Conservation (phyloP, 1,140 invertebrate genomes). For the Macrocentrus cingulum region DNA sequence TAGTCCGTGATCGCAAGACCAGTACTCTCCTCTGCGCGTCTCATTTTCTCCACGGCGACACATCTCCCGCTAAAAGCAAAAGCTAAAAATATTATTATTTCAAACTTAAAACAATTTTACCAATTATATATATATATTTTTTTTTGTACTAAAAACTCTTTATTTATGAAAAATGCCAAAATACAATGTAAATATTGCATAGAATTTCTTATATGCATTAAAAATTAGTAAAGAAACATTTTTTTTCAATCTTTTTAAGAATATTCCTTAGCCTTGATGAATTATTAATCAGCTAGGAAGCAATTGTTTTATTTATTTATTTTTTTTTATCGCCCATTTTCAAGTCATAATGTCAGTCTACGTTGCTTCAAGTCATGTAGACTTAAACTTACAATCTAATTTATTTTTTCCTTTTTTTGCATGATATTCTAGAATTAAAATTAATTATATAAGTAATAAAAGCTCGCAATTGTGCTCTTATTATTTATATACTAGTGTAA, state of each 20-base stretch:
- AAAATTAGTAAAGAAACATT: slow-evolving; percentile 13
- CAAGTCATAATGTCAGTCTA: too few species aligned
- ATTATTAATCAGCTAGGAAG: too few species aligned
- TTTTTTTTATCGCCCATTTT: neutral
- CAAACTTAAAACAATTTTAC: too few species aligned
- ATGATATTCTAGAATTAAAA: neutral
- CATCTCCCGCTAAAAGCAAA: too few species aligned
- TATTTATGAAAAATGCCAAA: slow-evolving; percentile 23
- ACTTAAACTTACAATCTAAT: slow-evolving; percentile 6
- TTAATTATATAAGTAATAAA: slow-evolving; percentile 10
- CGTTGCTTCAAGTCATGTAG: too few species aligned
- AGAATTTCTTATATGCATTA: slow-evolving; percentile 10
- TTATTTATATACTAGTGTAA: slow-evolving; percentile 22
- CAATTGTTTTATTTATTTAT: neutral
- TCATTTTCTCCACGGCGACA: too few species aligned
- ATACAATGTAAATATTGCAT: slow-evolving; percentile 22
- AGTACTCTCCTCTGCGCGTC: slow-evolving; percentile 5
- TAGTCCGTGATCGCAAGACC: slow-evolving; percentile 31
- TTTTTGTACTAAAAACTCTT: too few species aligned
- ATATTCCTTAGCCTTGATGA: too few species aligned
- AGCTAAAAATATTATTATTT: too few species aligned
- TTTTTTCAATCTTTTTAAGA: too few species aligned
- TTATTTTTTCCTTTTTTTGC: neutral
- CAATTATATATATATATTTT: too few species aligned
- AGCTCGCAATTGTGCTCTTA: slow-evolving; percentile 24